phyloP scores from a whole-genome alignment of 2,113 vertebrate species.

The Eleginops maclovinus region DNA sequence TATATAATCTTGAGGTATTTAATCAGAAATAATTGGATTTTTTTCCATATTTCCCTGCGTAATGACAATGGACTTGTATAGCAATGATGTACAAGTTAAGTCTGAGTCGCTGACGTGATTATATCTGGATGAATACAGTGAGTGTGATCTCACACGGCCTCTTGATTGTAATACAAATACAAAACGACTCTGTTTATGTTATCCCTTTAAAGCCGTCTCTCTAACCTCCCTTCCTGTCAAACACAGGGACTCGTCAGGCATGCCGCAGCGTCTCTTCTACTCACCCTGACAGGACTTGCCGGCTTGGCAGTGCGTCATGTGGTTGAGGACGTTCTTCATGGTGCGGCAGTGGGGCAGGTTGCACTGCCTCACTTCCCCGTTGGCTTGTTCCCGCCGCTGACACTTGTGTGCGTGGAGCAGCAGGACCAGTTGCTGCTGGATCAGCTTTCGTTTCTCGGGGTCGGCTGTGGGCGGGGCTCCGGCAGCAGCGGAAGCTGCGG shows the following conservation, averaged over 20 bases:
- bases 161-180: not conserved
- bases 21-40: too few species aligned
- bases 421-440: constrained; percentile 98
- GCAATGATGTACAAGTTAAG: not conserved
- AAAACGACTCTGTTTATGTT: not conserved
- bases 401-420: constrained; percentile 98
- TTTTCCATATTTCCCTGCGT: too few species aligned
- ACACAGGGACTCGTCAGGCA: not conserved
- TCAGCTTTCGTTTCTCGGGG: constrained; percentile 98
- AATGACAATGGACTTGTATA: not conserved
- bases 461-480: constrained; percentile 96
- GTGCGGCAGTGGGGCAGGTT: constrained; percentile 99
- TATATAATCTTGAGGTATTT: too few species aligned
- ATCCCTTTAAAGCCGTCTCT: not conserved
- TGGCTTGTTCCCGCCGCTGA: constrained; percentile 97
- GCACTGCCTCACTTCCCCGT: constrained; percentile 95
- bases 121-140: not conserved
- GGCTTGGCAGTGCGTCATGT: constrained; percentile 99
- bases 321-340: constrained; percentile 99
- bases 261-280: constrained; percentile 26
- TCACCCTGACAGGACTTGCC: constrained; percentile 98
- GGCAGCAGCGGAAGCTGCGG: constrained; percentile 79
- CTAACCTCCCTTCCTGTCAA: constrained; percentile 1
- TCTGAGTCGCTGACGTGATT: not conserved
- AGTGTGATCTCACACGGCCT: not conserved